Percentiles rank a stretch among this genome's conserved stretches.
Conservation (phyloP, 2,797 vertebrate genomes). For the Halcyon badia region DNA sequence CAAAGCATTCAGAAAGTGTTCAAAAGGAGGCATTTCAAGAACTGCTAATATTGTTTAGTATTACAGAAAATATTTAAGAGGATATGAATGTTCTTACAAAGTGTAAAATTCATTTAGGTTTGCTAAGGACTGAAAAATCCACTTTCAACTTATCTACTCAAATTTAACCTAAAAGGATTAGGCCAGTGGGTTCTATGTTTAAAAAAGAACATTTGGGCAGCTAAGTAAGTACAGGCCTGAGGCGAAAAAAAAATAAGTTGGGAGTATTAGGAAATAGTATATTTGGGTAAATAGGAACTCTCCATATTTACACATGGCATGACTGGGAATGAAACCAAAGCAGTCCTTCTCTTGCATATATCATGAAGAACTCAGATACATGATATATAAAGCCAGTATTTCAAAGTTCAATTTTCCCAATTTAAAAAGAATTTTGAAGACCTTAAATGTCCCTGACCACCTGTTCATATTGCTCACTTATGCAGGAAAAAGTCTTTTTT, state of each 20-base stretch:
- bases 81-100: neutral
- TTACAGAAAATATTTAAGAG: neutral
- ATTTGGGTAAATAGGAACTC: slow-evolving; percentile 6
- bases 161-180: neutral
- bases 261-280: neutral
- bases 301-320: neutral
- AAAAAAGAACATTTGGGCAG: neutral
- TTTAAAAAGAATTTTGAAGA: neutral
- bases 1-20: neutral
- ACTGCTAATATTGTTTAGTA: neutral
- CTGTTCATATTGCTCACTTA: neutral
- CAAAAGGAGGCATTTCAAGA: neutral
- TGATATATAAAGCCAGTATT: neutral
- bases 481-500: neutral
- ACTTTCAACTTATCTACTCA: neutral
- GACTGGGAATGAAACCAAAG: neutral
- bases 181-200: neutral
- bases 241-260: neutral
- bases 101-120: neutral
- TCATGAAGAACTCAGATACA: neutral
- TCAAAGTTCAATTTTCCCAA: neutral
- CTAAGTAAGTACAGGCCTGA: neutral
- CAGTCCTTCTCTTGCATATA: neutral
- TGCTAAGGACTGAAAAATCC: neutral
- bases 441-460: neutral